Evolutionary conservation across 2,888 invertebrate species (phyloP).

Genomic region (Rhaphigaster nebulosa): DNA sequence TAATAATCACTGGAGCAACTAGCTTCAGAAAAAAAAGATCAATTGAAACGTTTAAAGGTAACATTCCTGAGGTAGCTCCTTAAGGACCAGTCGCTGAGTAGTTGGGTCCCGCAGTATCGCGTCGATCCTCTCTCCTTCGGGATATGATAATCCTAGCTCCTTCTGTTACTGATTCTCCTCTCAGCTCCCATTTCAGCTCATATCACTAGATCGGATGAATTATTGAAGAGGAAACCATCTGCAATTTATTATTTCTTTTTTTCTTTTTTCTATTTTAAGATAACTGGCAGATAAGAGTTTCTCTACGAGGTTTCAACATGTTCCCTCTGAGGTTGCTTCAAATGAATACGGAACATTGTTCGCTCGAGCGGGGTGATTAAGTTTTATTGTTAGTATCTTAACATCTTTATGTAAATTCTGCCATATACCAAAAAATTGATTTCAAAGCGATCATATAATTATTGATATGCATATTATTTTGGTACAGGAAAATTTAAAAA

Average conservation of each 20-base stretch:
- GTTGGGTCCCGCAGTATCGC: background rate
- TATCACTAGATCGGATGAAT: slow-evolving; percentile 40
- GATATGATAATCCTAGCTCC: slow-evolving; percentile 7
- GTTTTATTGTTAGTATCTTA: background rate
- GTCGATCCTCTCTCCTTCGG: background rate
- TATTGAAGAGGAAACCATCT: slow-evolving; percentile 22
- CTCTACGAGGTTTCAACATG: background rate
- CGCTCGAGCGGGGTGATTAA: background rate
- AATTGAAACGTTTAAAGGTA: slow-evolving; percentile 50
- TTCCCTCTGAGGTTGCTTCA: background rate
- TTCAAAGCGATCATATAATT: too few relatives aligned
- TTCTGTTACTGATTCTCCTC: background rate
- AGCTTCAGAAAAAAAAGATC: background rate
- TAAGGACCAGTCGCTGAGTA: slow-evolving; percentile 3
- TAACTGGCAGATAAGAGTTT: background rate
- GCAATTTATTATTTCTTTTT: slow-evolving; percentile 19
- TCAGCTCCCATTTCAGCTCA: slow-evolving; percentile 20
- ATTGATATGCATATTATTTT: too few relatives aligned
- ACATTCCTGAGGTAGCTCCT: slow-evolving; percentile 17
- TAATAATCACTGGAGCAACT: slow-evolving; percentile 17
- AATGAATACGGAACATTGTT: background rate
- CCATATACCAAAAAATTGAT: too few relatives aligned
- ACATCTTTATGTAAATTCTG: too few relatives aligned
- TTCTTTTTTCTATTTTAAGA: too few relatives aligned
- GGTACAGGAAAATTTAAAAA: too few relatives aligned